These are phyloP conservation scores for Oreochromis aureus DNA, from an alignment of 2,113 vertebrate species.

Conservation along the genomic window DNA sequence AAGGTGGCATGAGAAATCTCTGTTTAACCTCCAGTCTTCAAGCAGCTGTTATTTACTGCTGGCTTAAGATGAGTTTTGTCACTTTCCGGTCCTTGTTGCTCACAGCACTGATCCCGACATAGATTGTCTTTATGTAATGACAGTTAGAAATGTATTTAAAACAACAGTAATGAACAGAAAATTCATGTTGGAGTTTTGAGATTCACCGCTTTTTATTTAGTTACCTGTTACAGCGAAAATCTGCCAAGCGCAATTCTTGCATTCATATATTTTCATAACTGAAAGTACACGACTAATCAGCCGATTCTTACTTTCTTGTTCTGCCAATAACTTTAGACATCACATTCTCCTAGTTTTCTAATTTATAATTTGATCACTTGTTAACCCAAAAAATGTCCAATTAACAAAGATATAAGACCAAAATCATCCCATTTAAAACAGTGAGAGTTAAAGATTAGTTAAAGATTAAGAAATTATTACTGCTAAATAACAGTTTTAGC, in stretches of 20 bases:
- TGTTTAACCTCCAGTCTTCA: conserved; percentile 54
- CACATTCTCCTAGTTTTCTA: neutral
- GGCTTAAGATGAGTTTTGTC: neutral
- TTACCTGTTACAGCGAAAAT: neutral
- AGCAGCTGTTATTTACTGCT: conserved; percentile 47
- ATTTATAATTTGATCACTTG: neutral
- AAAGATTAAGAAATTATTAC: neutral
- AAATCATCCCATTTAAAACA: neutral
- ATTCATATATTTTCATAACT: neutral
- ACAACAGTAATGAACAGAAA: neutral
- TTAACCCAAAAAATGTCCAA: neutral
- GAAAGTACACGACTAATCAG: accelerated
- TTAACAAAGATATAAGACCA: neutral
- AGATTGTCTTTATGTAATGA: neutral
- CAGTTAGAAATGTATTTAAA: neutral
- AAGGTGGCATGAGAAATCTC: conserved; percentile 32
- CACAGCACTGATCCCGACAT: neutral
- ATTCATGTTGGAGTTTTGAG: neutral
- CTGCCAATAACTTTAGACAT: neutral
- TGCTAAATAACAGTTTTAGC: neutral
- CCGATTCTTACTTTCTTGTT: neutral
- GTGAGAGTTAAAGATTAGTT: neutral
- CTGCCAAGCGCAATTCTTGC: neutral
- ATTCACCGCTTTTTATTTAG: neutral
- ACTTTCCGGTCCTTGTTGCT: neutral